Conservation (phyloP, 2,888 invertebrate species). For the Eupithecia tripunctaria region DNA sequence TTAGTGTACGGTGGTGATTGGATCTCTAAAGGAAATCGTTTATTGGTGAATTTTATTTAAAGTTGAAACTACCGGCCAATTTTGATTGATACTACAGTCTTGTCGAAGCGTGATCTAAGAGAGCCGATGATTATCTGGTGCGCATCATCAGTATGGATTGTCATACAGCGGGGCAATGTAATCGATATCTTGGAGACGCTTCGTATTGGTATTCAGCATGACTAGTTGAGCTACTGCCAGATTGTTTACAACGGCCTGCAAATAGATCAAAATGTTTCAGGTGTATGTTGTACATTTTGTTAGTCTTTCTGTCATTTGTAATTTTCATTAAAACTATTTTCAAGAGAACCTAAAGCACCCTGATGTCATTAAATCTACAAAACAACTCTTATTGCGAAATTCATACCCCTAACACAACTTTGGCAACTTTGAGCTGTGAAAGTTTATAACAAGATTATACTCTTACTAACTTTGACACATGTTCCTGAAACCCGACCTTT, state of each 20-base stretch:
- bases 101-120: not conserved
- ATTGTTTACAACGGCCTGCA: not conserved
- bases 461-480: slow-evolving; percentile 16
- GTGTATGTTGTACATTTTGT: not conserved
- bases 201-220: not conserved
- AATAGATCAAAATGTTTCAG: not conserved
- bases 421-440: slow-evolving; percentile 29
- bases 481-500: slow-evolving; percentile 7
- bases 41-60: not conserved
- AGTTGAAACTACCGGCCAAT: not conserved
- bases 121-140: not conserved
- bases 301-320: not conserved
- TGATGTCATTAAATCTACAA: not conserved
- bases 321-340: not conserved
- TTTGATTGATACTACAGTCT: not conserved
- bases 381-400: slow-evolving; percentile 13
- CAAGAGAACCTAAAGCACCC: not conserved
- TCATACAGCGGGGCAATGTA: not conserved
- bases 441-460: slow-evolving; percentile 31
- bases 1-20: not conserved
- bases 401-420: slow-evolving; percentile 19
- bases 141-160: not conserved
- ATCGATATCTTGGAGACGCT: not conserved
- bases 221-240: not conserved
- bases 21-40: not conserved